Evolutionary conservation across 1,140 invertebrate species (phyloP).

Genomic region (Teleogryllus occipitalis): DNA sequence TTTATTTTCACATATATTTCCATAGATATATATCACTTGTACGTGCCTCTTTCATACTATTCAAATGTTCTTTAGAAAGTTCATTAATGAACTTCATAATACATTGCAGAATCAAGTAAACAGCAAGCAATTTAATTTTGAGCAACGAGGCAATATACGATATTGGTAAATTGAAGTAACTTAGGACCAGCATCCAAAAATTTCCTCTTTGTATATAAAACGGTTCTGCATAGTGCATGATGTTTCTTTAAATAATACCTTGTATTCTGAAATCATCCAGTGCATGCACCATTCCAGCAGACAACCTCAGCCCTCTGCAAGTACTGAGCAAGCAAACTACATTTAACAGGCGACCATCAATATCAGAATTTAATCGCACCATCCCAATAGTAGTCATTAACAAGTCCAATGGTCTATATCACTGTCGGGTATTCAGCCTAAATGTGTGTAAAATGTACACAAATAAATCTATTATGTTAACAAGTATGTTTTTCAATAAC

Average conservation of each 20-base stretch:
- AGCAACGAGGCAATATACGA: neutral
- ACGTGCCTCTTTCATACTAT: neutral
- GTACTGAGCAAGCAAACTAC: neutral
- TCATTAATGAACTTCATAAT: neutral
- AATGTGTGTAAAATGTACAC: neutral
- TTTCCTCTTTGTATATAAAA: neutral
- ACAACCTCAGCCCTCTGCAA: neutral
- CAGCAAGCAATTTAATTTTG: neutral
- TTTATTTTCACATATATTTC: neutral
- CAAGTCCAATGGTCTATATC: neutral
- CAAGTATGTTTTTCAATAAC: neutral
- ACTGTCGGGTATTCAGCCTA: neutral
- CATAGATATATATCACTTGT: neutral
- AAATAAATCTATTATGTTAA: neutral
- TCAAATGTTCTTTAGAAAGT: neutral
- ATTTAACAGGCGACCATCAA: neutral
- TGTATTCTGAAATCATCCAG: too few species aligned
- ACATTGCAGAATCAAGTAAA: neutral
- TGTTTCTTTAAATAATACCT: neutral
- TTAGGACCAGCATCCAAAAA: neutral
- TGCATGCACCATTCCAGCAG: neutral
- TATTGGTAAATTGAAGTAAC: too few species aligned
- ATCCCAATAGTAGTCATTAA: neutral
- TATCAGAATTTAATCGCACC: neutral
- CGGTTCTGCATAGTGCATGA: neutral